Evolutionary conservation across 2,888 invertebrate species (phyloP).

Genomic region (Opisthograptis luteolata): DNA sequence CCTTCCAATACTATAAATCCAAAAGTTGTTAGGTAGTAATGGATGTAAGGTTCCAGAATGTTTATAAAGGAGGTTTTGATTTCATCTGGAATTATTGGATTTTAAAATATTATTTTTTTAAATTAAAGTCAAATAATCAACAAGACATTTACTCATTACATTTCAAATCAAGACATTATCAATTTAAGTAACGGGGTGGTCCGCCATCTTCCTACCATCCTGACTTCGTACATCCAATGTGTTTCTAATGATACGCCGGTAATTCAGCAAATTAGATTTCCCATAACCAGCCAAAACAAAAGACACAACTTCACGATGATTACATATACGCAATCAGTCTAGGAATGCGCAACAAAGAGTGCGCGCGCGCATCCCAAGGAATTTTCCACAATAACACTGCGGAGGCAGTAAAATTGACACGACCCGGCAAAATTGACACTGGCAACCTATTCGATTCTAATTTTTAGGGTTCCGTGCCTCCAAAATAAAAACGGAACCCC

Average conservation of each 20-base stretch:
- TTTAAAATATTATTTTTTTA: too few relatives aligned
- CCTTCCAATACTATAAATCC: too few relatives aligned
- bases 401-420: conserved; percentile 63
- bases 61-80: too few relatives aligned
- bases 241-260: conserved; percentile 16
- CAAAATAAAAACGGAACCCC: too few relatives aligned
- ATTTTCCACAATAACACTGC: conserved; percentile 49
- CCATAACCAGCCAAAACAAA: conserved; percentile 42
- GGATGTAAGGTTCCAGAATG: too few relatives aligned
- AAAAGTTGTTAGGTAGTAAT: too few relatives aligned
- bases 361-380: conserved; percentile 46
- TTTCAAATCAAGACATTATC: not conserved
- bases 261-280: conserved; percentile 37
- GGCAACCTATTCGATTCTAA: conserved; percentile 40
- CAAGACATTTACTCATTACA: too few relatives aligned
- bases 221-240: conserved; percentile 20
- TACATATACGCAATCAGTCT: conserved; percentile 63
- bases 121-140: too few relatives aligned
- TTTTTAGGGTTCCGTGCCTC: too few relatives aligned
- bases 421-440: conserved; percentile 66
- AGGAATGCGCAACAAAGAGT: conserved; percentile 67
- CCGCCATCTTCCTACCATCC: conserved; percentile 7
- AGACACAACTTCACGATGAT: conserved; percentile 55
- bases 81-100: too few relatives aligned
- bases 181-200: conserved; percentile 2